These are phyloP conservation scores for Melinopterus prodromus DNA, from an alignment of 2,888 invertebrate species.

Conservation along the genomic window DNA sequence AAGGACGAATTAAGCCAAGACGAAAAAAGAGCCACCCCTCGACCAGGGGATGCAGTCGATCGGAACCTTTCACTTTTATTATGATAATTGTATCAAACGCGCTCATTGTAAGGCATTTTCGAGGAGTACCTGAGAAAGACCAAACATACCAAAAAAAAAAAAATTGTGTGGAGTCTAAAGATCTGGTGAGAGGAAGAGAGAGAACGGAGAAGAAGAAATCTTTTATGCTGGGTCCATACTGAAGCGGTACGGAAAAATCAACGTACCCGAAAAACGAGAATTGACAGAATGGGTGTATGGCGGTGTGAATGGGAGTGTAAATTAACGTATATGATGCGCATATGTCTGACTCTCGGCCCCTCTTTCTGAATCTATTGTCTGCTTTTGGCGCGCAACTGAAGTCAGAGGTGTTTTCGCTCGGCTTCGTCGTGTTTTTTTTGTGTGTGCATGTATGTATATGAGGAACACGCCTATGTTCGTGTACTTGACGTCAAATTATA, in stretches of 20 bases:
- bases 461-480: not conserved
- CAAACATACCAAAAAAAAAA: conserved; percentile 12
- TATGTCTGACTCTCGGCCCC: conserved; percentile 28
- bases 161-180: conserved; percentile 4
- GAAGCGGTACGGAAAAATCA: conserved; percentile 5
- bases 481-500: conserved; percentile 4
- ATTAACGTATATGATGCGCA: conserved; percentile 30
- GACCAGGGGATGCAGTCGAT: not conserved
- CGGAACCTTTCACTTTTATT: not conserved
- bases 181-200: not conserved
- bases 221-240: not conserved
- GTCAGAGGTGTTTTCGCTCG: not conserved
- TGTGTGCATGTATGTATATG: not conserved
- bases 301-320: conserved; percentile 37
- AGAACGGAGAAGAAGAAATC: not conserved
- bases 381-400: conserved; percentile 7
- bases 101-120: not conserved
- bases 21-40: not conserved
- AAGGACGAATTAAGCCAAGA: conserved; percentile 4
- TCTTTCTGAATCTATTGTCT: conserved; percentile 6
- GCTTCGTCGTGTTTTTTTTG: not conserved
- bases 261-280: conserved; percentile 25
- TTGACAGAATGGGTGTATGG: conserved; percentile 15
- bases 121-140: conserved; percentile 11
- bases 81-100: conserved; percentile 4